Evolutionary conservation across 2,113 vertebrate genomes (phyloP).

Genomic region (Sterrhoptilus dennistouni): DNA sequence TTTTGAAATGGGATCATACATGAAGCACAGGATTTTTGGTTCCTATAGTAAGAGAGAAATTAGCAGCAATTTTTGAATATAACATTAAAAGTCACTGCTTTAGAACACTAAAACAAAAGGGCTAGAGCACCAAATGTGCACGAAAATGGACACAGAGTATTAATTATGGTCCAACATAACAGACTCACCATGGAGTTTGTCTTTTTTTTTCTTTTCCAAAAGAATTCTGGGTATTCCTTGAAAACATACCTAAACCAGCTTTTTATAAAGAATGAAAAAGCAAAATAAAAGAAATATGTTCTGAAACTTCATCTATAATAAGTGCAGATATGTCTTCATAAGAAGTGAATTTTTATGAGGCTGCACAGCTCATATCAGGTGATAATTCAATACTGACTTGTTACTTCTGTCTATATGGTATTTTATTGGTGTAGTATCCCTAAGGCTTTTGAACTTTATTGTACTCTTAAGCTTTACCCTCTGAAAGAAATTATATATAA

Average conservation of each 20-base stretch:
- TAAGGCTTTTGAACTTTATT: constrained; percentile 16
- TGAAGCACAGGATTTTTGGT: not conserved
- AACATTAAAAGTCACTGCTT: not conserved
- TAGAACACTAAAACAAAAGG: not conserved
- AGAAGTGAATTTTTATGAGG: not conserved
- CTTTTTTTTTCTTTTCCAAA: not conserved
- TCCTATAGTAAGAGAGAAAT: not conserved
- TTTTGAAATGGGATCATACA: not conserved
- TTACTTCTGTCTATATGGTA: not conserved
- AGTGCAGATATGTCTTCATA: not conserved
- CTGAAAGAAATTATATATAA: not conserved
- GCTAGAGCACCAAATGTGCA: not conserved
- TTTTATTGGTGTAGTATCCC: constrained; percentile 34
- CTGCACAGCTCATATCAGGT: not conserved
- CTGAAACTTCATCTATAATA: not conserved
- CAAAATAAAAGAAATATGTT: not conserved
- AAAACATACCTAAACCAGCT: not conserved
- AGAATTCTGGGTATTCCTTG: not conserved
- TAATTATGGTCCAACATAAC: not conserved
- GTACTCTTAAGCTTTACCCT: not conserved
- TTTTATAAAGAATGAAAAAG: not conserved
- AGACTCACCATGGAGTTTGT: not conserved
- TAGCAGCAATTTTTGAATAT: not conserved
- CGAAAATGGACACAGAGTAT: not conserved
- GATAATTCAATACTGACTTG: constrained; percentile 15